Base-by-base conservation (phyloP, 2,113 vertebrate genomes). In the Otus sunia region DNA sequence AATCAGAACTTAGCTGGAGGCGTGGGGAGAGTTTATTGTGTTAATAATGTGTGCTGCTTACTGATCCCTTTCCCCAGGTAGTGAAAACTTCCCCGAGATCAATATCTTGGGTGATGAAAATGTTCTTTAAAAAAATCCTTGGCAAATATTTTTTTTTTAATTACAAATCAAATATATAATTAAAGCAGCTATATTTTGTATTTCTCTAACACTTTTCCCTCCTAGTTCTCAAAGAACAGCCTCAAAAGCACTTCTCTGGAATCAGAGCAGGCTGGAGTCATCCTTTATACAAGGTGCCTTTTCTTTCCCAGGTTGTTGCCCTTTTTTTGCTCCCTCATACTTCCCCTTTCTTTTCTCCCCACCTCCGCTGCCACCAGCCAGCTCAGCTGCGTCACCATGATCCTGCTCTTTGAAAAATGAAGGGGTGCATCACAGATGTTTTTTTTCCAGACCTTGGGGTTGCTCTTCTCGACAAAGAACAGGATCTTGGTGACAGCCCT, bases 81-180 rank as follows among this genome's bases (percentile, higher is more conserved):
- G 32, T 45, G 69, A 87, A 94, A 95, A 89, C 30, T 58, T 94
- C 32, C 60, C 69, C 47, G 49, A 95, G 82, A 88, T 82, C 2
- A 1, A 34, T 76, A 72, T 19, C 27, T 21, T 26, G 39, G 16
- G 26, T 47, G 17, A 76, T 86, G 36, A 73, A 92, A 90, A 93
- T 22, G 6, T 81, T 87, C 47, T 71, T 56, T 15, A 49, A 80
- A 78, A 68, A 72, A 82, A 58, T 2, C 4, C 19, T 30, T 47
- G 18, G 17, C 4, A 86, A 75, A 73, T 34, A 68, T 1, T 12
- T 15, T 23, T 26, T 79, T 62, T 53, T n/a, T 11, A 76, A 56
- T 37, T 53, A 59, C 26, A 72, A 66, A 60, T 49, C 26, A 85
- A 88, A 75, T 8, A 34, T 30, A 10, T 43, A 87, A 76, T 72